A percentile compares a stretch with the other conserved stretches of the same genome.
These are phyloP conservation scores for Machaerirhynchus nigripectus DNA, from an alignment of 2,113 vertebrate genomes.

Conservation along the genomic window DNA sequence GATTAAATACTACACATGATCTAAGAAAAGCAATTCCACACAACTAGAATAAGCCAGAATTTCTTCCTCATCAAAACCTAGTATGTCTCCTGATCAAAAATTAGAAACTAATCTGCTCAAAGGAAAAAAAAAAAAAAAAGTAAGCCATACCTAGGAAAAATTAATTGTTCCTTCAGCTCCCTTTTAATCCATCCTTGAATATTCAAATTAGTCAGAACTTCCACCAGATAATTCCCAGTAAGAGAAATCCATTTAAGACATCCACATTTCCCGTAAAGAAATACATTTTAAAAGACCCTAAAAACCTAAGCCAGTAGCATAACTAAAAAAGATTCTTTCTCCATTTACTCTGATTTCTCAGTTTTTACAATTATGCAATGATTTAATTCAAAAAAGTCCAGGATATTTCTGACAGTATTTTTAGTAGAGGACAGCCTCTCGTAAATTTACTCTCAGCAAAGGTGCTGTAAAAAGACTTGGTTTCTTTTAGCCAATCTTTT, in stretches of 20 bases:
- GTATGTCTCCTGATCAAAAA: neutral
- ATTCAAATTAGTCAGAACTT: neutral
- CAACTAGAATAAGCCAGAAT: neutral
- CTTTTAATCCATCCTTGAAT: neutral
- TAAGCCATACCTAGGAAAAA: neutral
- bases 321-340: neutral
- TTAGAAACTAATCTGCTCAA: neutral
- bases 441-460: neutral
- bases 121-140: neutral
- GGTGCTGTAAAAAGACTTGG: neutral
- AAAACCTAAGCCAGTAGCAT: neutral
- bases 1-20: neutral
- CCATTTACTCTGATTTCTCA: neutral
- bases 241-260: neutral
- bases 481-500: neutral
- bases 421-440: neutral
- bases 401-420: neutral
- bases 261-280: neutral
- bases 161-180: neutral
- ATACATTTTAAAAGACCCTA: neutral
- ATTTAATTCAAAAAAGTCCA: neutral
- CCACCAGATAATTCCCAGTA: neutral
- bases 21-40: slow-evolving; percentile 10
- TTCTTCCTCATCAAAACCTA: neutral
- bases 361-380: neutral